Evolutionary conservation across 64 coral and sea anemone genomes (phyloP).

Genomic region (Trachythela sp.): DNA sequence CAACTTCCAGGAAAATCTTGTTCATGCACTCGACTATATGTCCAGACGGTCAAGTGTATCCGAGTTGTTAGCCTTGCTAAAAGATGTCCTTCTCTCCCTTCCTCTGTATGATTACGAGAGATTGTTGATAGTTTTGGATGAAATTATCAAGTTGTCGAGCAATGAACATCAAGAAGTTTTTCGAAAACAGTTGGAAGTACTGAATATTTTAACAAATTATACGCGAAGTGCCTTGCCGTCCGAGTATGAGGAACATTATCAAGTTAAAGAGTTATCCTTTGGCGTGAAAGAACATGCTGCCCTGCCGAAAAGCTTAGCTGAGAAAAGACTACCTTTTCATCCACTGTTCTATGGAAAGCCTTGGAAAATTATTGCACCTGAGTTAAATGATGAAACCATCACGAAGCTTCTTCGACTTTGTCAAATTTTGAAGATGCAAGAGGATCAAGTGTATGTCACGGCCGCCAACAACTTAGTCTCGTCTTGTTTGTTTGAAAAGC

Average conservation of each 20-base stretch:
- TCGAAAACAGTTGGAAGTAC: constrained; percentile 5
- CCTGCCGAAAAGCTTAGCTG: neutral
- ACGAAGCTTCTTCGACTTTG: constrained; percentile 1
- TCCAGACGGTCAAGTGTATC: neutral
- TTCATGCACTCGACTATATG: neutral
- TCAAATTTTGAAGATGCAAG: neutral
- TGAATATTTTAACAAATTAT: neutral
- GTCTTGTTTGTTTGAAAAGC: neutral
- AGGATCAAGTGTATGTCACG: neutral
- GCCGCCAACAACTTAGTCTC: constrained; percentile 2
- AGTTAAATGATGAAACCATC: neutral
- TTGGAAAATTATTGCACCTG: constrained; percentile 19
- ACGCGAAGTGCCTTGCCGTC: neutral
- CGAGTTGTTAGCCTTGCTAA: neutral
- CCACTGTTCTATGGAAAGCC: neutral
- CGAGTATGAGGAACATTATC: neutral
- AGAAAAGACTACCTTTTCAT: constrained; percentile 16
- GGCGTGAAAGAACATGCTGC: neutral
- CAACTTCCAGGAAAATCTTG: neutral
- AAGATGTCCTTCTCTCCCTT: neutral
- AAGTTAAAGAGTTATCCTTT: neutral
- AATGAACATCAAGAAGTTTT: neutral
- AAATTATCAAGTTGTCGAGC: neutral
- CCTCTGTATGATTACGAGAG: neutral
- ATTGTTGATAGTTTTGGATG: neutral